A percentile compares a stretch with the other conserved stretches of the same genome.
phyloP scores from a whole-genome alignment of 2,888 invertebrate genomes.

The Synanthedon andrenaeformis region DNA sequence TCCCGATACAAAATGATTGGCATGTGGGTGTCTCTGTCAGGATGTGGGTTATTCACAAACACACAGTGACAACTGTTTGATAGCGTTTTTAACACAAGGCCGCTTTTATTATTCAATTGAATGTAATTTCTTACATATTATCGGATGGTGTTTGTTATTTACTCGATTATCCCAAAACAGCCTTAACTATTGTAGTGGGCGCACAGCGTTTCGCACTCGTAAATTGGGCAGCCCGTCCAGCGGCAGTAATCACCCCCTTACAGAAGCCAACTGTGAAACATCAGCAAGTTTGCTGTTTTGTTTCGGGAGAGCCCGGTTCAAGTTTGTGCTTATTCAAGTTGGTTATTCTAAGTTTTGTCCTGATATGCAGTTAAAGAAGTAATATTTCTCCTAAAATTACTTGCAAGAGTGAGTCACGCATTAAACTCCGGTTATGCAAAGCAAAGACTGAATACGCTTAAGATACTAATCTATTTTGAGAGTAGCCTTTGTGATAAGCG shows the following conservation, averaged over 20 bases:
- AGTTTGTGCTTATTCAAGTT: too few relatives aligned
- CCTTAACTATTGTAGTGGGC: too few relatives aligned
- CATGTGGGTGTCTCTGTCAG: slow-evolving; percentile 26
- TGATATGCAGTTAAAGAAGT: too few relatives aligned
- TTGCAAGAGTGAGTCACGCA: not conserved
- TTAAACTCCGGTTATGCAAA: slow-evolving; percentile 30
- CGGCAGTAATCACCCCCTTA: too few relatives aligned
- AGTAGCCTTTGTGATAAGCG: not conserved
- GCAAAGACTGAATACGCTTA: slow-evolving; percentile 7
- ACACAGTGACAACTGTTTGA: slow-evolving; percentile 20
- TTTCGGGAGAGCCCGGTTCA: too few relatives aligned
- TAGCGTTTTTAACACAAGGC: slow-evolving; percentile 25
- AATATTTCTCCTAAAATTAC: not conserved
- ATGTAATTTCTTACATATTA: slow-evolving; percentile 13
- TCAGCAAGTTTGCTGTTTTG: too few relatives aligned
- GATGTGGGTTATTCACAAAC: slow-evolving; percentile 25
- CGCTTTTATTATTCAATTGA: slow-evolving; percentile 33
- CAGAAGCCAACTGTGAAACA: too few relatives aligned
- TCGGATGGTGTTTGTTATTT: not conserved
- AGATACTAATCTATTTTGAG: slow-evolving; percentile 1
- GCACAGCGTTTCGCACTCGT: too few relatives aligned
- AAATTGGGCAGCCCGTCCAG: too few relatives aligned
- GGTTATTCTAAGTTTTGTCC: too few relatives aligned
- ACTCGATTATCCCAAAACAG: too few relatives aligned
- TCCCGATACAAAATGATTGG: slow-evolving; percentile 2